Base-by-base conservation (phyloP, 2,888 invertebrate genomes). In the Aleiodes testaceus region DNA sequence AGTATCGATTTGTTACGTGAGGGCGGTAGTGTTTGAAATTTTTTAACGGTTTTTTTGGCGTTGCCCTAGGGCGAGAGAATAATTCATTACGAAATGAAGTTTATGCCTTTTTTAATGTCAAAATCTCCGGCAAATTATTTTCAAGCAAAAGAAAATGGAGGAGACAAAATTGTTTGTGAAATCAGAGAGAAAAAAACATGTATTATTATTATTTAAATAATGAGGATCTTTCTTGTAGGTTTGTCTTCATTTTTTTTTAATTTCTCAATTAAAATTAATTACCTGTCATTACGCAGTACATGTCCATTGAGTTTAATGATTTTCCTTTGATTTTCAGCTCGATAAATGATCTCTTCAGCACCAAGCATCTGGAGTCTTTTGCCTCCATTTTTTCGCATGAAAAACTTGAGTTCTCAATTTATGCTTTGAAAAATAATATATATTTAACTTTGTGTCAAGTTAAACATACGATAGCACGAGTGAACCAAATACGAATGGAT, bases 271-370 rank as follows among this genome's bases (percentile, higher is more conserved):
- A 26, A 26, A 26, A 26, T 26, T 18, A 69, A 72, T 75, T 12
- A 75, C 75, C 67, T 53, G n/a, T 68, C 42, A 18, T 12, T 44
- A 14, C 20, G 44, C 16, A 61, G 61, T 6, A 61, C 42, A 61
- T 61, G 73, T 75, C 74, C 71, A 50, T 76, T 75, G 50, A 76
- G 55, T 11, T 68, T 76, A 49, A 63, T 52, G 65, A 77, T 78
- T 42, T 73, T 72, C 44, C 76, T 74, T 65, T 76, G 78, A 77
- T 77, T 79, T 66, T 78, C 77, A 42, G 72, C 69, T 12, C 75
- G 74, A 59, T 75, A 74, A 55, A 76, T 79, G 67, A 76, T 75
- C 50, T 72, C 75, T 55, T 75, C 76, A 12, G 72, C 76, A 3
- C 75, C 75, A 47, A 76, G 73, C 76, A 74, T 77, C 64, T 77